Percentiles rank a stretch among this genome's conserved stretches.
Conservation (phyloP, 2,113 vertebrate genomes). For the Bothrops jararaca region DNA sequence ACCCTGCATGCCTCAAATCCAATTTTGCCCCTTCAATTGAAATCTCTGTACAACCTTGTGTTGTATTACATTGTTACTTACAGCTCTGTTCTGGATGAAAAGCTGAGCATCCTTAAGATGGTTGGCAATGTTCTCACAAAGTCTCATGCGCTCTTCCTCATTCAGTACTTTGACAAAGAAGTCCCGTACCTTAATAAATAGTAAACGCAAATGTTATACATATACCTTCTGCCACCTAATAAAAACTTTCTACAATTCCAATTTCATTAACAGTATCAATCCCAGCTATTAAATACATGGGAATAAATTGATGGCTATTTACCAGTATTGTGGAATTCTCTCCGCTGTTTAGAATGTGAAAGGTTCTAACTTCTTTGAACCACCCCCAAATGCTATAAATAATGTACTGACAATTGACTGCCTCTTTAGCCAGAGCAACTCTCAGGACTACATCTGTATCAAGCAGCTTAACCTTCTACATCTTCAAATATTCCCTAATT, state of each 20-base stretch:
- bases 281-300: not conserved
- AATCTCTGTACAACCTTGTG: not conserved
- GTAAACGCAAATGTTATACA: not conserved
- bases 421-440: not conserved
- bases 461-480: not conserved
- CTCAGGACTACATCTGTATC: not conserved
- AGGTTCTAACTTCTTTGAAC: not conserved
- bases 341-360: not conserved
- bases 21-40: not conserved
- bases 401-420: not conserved
- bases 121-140: conserved; percentile 86
- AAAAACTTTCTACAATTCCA: not conserved
- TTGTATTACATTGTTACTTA: conserved; percentile 59
- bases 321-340: not conserved
- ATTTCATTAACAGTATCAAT: not conserved
- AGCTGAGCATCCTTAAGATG: conserved; percentile 83
- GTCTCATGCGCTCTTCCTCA: conserved; percentile 78
- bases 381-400: not conserved
- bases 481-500: not conserved
- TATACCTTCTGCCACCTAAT: not conserved
- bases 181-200: conserved; percentile 73
- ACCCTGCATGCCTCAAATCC: not conserved
- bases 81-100: conserved; percentile 91
- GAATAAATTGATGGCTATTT: not conserved
- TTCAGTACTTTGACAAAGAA: conserved; percentile 86